Percentiles rank a stretch among this genome's conserved stretches.
Evolutionary conservation across 2,888 invertebrate genomes (phyloP).

Genomic region (Heteromyza rotundicornis): DNA sequence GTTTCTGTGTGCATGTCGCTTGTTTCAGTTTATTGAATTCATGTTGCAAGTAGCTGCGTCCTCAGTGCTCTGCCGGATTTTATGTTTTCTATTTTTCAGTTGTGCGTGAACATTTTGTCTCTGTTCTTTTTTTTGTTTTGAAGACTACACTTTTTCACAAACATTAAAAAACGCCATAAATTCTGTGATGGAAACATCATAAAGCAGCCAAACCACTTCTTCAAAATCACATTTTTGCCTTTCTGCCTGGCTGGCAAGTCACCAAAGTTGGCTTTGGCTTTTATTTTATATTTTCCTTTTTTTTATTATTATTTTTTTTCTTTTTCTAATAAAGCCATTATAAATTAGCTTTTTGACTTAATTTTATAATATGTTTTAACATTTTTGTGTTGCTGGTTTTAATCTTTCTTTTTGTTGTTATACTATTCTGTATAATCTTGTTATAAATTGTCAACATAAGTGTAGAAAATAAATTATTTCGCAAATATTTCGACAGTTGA

Average conservation of each 20-base stretch:
- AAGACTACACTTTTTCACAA: not conserved
- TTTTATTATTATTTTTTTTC: not conserved
- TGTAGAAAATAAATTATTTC: not conserved
- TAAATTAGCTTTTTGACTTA: conserved; percentile 11
- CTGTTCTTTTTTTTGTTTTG: too few relatives aligned
- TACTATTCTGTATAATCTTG: not conserved
- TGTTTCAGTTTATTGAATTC: not conserved
- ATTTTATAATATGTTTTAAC: not conserved
- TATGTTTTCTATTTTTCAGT: not conserved
- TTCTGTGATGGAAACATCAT: too few relatives aligned
- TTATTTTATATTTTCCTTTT: too few relatives aligned
- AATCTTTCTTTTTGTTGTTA: not conserved
- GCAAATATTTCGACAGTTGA: not conserved
- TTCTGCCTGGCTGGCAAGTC: not conserved
- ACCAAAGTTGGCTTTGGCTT: not conserved
- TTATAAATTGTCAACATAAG: not conserved
- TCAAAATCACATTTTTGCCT: not conserved
- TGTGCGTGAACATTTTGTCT: not conserved
- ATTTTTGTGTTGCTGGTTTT: not conserved
- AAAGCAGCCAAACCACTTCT: not conserved
- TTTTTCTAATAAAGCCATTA: conserved; percentile 8
- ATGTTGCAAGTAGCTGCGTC: too few relatives aligned
- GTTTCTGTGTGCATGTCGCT: not conserved
- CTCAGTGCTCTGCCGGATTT: not conserved
- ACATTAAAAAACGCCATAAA: not conserved